Evolutionary conservation across 2,113 vertebrate species (phyloP).

Genomic region (Passer montanus): DNA sequence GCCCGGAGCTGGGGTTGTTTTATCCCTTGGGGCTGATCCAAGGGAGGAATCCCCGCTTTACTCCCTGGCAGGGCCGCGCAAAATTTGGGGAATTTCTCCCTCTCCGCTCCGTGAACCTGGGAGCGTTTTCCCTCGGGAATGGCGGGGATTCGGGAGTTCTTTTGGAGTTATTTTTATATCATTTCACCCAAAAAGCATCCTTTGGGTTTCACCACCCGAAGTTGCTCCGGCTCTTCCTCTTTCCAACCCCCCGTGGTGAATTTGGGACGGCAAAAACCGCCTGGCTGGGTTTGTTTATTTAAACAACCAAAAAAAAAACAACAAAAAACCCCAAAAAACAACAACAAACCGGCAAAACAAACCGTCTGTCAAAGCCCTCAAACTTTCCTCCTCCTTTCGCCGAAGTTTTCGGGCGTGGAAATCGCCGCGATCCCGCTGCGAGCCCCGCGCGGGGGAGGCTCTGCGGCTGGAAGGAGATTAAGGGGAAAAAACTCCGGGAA

Average conservation of each 20-base stretch:
- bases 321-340: not conserved
- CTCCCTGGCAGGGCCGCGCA: not conserved
- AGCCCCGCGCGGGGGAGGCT: not conserved
- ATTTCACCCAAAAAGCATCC: not conserved
- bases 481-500: constrained; percentile 21
- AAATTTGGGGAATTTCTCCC: not conserved
- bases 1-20: not conserved
- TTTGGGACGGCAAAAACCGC: not conserved
- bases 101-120: not conserved
- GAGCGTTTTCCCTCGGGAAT: not conserved
- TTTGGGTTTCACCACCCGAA: not conserved
- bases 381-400: constrained; percentile 28
- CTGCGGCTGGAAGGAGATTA: constrained; percentile 51
- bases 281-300: not conserved
- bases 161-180: accelerated
- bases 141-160: not conserved
- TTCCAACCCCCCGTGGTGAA: not conserved
- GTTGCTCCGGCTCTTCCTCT: not conserved
- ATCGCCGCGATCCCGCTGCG: constrained; percentile 40
- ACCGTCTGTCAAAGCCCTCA: not conserved
- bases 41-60: not conserved
- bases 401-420: constrained; percentile 41
- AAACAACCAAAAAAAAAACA: not conserved
- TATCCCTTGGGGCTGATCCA: not conserved
- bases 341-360: not conserved